Percentiles rank a stretch among this genome's conserved stretches.
Evolutionary conservation across 2,797 vertebrate species (phyloP).

Genomic region (Prunella strophiata): DNA sequence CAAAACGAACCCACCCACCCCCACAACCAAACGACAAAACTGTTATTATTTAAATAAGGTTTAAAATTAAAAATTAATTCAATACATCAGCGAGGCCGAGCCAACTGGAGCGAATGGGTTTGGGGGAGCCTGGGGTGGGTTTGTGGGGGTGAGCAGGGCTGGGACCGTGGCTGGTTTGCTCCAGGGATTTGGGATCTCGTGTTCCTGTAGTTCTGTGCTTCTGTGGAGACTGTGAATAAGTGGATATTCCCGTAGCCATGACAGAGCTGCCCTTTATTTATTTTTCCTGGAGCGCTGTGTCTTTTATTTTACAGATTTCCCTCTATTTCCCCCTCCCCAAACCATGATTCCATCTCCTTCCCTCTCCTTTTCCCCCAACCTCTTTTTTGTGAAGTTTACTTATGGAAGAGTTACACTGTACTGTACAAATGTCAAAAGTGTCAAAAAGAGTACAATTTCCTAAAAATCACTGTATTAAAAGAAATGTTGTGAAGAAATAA

Average conservation of each 20-base stretch:
- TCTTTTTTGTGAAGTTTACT: conserved; percentile 65
- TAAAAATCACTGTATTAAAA: conserved; percentile 68
- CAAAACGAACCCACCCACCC: too few species aligned
- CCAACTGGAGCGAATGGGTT: neutral
- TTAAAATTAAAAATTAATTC: neutral
- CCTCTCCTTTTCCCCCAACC: neutral
- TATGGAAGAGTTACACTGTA: conserved; percentile 63
- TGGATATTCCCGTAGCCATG: conserved; percentile 28
- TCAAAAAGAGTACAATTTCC: conserved; percentile 66
- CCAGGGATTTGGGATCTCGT: neutral
- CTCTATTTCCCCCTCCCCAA: too few species aligned
- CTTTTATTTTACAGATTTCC: conserved; percentile 27
- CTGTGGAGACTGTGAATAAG: conserved; percentile 46
- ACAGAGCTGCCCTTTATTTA: conserved; percentile 31
- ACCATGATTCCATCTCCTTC: neutral
- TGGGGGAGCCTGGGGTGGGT: neutral
- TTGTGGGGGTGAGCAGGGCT: accelerated
- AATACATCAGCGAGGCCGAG: neutral
- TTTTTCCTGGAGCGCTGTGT: conserved; percentile 27
- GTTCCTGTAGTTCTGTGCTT: conserved; percentile 44
- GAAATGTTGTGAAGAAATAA: conserved; percentile 70
- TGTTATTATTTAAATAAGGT: neutral
- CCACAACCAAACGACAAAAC: neutral
- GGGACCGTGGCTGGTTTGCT: neutral
- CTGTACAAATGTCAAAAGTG: conserved; percentile 72